phyloP scores from a whole-genome alignment of 2,797 vertebrate species.

The Hydrocynus forskahlii region DNA sequence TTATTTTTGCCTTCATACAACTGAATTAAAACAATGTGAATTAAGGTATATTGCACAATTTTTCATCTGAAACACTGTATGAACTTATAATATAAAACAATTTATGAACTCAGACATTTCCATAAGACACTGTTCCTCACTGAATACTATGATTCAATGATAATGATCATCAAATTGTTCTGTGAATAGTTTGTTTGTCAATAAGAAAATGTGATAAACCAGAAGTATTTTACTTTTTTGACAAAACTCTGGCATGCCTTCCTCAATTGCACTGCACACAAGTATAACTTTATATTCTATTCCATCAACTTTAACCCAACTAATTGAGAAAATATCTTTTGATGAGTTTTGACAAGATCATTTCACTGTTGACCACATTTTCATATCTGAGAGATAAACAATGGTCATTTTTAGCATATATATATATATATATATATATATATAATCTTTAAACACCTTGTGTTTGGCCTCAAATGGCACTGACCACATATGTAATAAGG shows the following conservation, averaged over 20 bases:
- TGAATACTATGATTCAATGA: no score
- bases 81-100: no score
- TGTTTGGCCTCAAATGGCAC: conserved; percentile 13
- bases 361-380: conserved; percentile 27
- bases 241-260: conserved; percentile 49
- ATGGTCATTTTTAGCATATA: no score
- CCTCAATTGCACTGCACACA: conserved; percentile 49
- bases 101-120: no score
- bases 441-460: conserved; percentile 8
- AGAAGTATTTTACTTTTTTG: conserved; percentile 50
- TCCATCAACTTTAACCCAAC: conserved; percentile 29
- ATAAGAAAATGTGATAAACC: conserved; percentile 26
- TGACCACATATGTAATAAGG: background rate
- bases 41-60: no score
- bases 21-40: no score
- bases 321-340: conserved; percentile 39
- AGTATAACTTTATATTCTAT: conserved; percentile 50
- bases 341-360: conserved; percentile 36
- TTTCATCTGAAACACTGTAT: no score
- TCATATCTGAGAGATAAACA: background rate
- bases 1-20: no score
- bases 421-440: no score
- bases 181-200: conserved; percentile 23
- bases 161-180: conserved; percentile 22
- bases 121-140: no score